Base-by-base conservation (phyloP, 2,797 vertebrate species). In the Tragopan temminckii region DNA sequence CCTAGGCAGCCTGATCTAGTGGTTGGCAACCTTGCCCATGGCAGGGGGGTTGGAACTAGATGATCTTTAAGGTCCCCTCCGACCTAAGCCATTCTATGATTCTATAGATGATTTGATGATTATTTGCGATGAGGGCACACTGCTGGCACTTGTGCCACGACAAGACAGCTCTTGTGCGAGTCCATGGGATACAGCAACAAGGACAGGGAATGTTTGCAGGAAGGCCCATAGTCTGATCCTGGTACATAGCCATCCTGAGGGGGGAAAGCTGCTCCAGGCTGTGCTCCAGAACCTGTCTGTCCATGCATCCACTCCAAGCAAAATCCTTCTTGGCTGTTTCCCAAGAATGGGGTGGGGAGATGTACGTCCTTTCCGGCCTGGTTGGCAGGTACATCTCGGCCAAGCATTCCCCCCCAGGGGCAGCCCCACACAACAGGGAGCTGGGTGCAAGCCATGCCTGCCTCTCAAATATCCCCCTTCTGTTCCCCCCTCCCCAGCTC, bases 171-270 rank as follows among this genome's bases (percentile, higher is more conserved):
- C 46, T 57, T 38, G 24, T 29, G 36, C n/a, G 9, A 77, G 7
- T 5, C 48, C 1, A 0, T 46, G 25, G 12, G 11, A 11, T 71
- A 31, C 27, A 43, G 48, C 33, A 63, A 43, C 0, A 3, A 80
- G 23, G 76, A 15, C 23, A 25, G 6, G 5, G 19, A 7, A 9
- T 27, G 9, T 86, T 83, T 62, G 1, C 29, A 57, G 23, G 20
- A 62, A 67, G 74, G 57, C 2, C 1, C 3, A 0, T 4, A 2
- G 13, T 70, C 48, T 62, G 80, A 11, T 20, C 9, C 5, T 10
- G 33, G 5, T 13, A 24, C 0, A 0, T 3, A 12, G 13, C 24
- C 40, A 24, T 38, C 23, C 42, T 0, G 0, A 55, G 35, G 13
- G 16, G 16, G 5, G 7, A 74, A 83, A 43, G 4, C 9, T 76